Evolutionary conservation across 2,888 invertebrate genomes (phyloP).

Genomic region (Troides helena): DNA sequence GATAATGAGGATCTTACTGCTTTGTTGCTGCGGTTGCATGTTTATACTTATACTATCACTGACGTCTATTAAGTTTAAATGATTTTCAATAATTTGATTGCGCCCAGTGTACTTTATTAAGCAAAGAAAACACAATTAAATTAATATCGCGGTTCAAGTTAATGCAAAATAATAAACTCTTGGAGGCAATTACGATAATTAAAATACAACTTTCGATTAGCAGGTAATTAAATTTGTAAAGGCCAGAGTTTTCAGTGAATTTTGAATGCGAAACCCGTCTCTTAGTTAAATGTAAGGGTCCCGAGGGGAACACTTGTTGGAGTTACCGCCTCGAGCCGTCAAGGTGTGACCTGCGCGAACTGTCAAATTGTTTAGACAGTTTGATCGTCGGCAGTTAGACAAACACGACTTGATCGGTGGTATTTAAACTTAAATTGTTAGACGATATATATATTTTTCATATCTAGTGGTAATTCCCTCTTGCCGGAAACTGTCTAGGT

Average conservation of each 20-base stretch:
- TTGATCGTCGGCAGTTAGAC: conserved; percentile 1
- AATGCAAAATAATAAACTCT: conserved; percentile 8
- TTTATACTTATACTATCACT: too few relatives aligned
- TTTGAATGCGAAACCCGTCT: conserved; percentile 5
- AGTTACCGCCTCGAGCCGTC: conserved; percentile 10
- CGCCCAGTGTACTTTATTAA: neutral
- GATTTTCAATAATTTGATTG: too few relatives aligned
- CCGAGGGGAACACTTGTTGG: conserved; percentile 20
- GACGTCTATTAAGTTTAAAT: too few relatives aligned
- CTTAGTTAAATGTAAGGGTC: neutral
- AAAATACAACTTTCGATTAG: conserved; percentile 25
- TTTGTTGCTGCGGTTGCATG: too few relatives aligned
- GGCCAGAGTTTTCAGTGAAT: conserved; percentile 16
- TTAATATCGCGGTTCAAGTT: neutral
- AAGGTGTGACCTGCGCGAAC: conserved; percentile 14
- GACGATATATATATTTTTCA: neutral
- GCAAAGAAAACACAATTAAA: neutral
- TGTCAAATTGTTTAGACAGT: conserved; percentile 21
- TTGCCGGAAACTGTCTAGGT: too few relatives aligned
- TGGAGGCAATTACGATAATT: conserved; percentile 15
- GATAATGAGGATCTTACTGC: too few relatives aligned
- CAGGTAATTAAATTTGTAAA: conserved; percentile 23
- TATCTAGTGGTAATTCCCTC: too few relatives aligned
- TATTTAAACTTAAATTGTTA: conserved; percentile 4
- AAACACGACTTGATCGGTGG: conserved; percentile 3